These are phyloP conservation scores for Anarsia innoxiella DNA, from an alignment of 2,888 invertebrate species.

Conservation along the genomic window DNA sequence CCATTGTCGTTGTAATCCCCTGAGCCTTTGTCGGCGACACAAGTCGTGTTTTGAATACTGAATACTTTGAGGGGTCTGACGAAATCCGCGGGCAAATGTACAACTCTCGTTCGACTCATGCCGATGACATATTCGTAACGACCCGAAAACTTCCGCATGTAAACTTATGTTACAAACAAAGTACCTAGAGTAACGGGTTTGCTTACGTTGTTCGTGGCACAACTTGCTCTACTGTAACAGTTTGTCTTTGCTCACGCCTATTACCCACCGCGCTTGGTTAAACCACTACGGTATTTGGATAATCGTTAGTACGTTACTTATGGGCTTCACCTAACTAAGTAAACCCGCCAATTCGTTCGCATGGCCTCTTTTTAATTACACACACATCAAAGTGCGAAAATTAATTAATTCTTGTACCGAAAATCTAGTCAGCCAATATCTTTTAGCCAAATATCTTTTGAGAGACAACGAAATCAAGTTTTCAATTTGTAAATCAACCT, in stretches of 20 bases:
- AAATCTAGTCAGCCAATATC: no score
- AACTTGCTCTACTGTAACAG: constrained; percentile 3
- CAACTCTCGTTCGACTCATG: constrained; percentile 4
- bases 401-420: no score
- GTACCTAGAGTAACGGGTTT: constrained; percentile 8
- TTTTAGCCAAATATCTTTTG: no score
- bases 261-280: constrained; percentile 6
- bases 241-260: constrained; percentile 6
- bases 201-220: constrained; percentile 5
- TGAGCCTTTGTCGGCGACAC: constrained; percentile 4
- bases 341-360: no score
- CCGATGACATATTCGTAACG: constrained; percentile 10
- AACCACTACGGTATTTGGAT: no score
- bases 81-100: constrained; percentile 3
- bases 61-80: constrained; percentile 1
- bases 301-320: no score
- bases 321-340: no score
- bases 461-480: no score
- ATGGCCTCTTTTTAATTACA: no score
- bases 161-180: constrained; percentile 3
- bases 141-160: constrained; percentile 4
- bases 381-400: no score
- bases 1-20: constrained; percentile 6
- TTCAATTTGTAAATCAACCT: no score
- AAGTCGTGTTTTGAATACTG: constrained; percentile 6